These are phyloP conservation scores for Stomorhina lunata DNA, from an alignment of 2,888 invertebrate genomes.

Conservation along the genomic window DNA sequence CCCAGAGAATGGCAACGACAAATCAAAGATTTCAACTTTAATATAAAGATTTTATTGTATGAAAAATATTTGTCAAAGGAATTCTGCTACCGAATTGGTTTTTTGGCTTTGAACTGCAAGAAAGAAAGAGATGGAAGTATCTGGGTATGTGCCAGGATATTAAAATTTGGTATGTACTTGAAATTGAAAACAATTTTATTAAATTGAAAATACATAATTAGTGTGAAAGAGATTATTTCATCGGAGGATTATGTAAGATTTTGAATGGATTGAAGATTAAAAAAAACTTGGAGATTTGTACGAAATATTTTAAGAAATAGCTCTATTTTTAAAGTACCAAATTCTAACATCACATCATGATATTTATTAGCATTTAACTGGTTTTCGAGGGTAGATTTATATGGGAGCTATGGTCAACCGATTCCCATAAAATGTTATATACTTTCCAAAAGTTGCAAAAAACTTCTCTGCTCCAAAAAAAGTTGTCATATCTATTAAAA, in stretches of 20 bases:
- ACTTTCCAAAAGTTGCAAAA: too few relatives aligned
- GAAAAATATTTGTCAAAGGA: constrained; percentile 29
- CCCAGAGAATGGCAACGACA: constrained; percentile 62
- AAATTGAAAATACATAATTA: constrained; percentile 30
- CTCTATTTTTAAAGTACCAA: too few relatives aligned
- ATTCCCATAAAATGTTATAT: too few relatives aligned
- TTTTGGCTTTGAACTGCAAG: not conserved
- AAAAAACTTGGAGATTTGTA: not conserved
- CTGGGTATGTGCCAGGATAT: not conserved
- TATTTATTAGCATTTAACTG: too few relatives aligned
- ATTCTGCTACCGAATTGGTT: constrained; percentile 47
- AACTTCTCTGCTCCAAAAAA: too few relatives aligned
- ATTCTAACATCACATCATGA: too few relatives aligned
- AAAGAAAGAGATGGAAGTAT: not conserved
- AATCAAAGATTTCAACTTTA: constrained; percentile 49
- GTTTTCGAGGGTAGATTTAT: too few relatives aligned
- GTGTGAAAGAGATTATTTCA: constrained; percentile 26
- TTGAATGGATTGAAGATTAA: too few relatives aligned
- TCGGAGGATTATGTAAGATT: constrained; percentile 13
- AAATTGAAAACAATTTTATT: not conserved
- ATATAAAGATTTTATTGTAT: constrained; percentile 21
- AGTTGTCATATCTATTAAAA: too few relatives aligned
- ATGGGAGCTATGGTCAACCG: too few relatives aligned
- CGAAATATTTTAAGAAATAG: too few relatives aligned
- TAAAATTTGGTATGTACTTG: not conserved